phyloP scores from a whole-genome alignment of 2,797 vertebrate genomes.

The Lithobates pipiens region DNA sequence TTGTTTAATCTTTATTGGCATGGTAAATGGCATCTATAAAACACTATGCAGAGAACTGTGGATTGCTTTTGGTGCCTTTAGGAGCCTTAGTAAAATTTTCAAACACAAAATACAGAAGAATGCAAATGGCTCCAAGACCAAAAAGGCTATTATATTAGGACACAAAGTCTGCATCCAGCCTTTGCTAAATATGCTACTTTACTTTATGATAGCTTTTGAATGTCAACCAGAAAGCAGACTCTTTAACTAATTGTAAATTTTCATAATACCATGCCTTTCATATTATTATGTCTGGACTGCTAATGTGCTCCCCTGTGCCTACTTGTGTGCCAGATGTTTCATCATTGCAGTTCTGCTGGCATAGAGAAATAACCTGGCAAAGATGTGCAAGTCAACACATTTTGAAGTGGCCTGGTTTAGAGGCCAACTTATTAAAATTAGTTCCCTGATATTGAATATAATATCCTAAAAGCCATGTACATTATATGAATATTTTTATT shows the following conservation, averaged over 20 bases:
- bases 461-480: not conserved
- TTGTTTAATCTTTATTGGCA: not conserved
- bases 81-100: not conserved
- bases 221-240: not conserved
- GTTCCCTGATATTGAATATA: not conserved
- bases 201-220: not conserved
- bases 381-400: not conserved
- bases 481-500: not conserved
- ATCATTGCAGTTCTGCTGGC: not conserved
- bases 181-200: not conserved
- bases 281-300: constrained; percentile 9
- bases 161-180: not conserved
- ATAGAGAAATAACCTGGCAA: not conserved
- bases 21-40: not conserved
- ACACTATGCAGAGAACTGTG: not conserved
- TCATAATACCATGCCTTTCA: not conserved
- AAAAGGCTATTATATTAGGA: not conserved
- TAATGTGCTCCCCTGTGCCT: not conserved
- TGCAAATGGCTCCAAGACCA: not conserved
- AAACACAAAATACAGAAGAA: not conserved
- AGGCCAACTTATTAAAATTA: not conserved
- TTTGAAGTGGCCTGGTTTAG: constrained; percentile 3
- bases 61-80: not conserved
- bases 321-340: not conserved
- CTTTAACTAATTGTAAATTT: not conserved